These are phyloP conservation scores for Drosophila micromelanica DNA, from an alignment of 1,140 invertebrate species.

Conservation along the genomic window DNA sequence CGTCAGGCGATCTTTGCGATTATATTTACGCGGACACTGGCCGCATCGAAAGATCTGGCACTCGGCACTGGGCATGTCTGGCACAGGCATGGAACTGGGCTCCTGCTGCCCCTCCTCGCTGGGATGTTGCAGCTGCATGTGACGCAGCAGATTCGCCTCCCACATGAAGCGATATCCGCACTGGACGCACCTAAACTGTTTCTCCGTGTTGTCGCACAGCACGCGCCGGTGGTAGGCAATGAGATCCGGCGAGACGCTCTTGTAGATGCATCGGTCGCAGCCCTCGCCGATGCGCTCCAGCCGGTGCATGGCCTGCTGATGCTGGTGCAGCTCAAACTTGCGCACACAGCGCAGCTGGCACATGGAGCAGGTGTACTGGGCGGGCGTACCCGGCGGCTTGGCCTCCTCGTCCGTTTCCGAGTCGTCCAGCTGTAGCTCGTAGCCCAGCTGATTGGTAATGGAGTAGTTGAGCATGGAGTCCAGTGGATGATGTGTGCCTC, in stretches of 20 bases:
- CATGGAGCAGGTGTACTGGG: constrained; percentile 84
- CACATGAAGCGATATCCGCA: constrained; percentile 85
- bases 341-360: constrained; percentile 84
- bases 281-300: constrained; percentile 63
- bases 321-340: constrained; percentile 70
- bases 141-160: constrained; percentile 85
- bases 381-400: constrained; percentile 34
- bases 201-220: constrained; percentile 68
- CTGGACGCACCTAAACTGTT: constrained; percentile 82
- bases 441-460: constrained; percentile 74
- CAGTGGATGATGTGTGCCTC: constrained; percentile 44
- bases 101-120: constrained; percentile 43
- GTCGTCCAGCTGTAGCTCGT: constrained; percentile 71
- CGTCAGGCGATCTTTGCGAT: constrained; percentile 84
- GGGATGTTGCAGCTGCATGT: constrained; percentile 84
- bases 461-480: constrained; percentile 68
- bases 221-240: constrained; percentile 62
- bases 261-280: constrained; percentile 68
- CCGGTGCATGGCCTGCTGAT: constrained; percentile 75
- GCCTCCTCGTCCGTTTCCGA: constrained; percentile 74
- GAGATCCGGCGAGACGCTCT: constrained; percentile 64
- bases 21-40: constrained; percentile 85
- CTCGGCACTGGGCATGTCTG: constrained; percentile 60
- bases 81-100: constrained; percentile 6
- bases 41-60: constrained; percentile 85